phyloP scores from a whole-genome alignment of 2,888 invertebrate genomes.

The Bombylius major region DNA sequence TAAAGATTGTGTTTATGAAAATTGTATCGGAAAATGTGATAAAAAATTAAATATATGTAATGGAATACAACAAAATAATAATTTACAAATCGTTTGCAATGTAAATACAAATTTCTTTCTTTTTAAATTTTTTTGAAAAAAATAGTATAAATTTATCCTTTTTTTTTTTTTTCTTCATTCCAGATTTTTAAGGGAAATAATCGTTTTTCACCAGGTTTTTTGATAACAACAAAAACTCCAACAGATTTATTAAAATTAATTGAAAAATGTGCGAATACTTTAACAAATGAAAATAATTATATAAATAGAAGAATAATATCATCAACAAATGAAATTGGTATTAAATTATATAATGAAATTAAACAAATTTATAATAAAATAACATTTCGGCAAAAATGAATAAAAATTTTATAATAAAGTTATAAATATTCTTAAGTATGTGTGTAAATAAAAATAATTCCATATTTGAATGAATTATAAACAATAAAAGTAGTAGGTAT shows the following conservation, averaged over 20 bases:
- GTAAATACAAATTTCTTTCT: no score
- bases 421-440: no score
- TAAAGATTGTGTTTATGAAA: conserved; percentile 26
- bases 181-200: conserved; percentile 25
- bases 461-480: no score
- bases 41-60: conserved; percentile 22
- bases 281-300: conserved; percentile 21
- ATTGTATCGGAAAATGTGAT: conserved; percentile 30
- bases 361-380: conserved; percentile 26
- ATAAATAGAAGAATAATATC: conserved; percentile 23
- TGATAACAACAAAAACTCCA: conserved; percentile 26
- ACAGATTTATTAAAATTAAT: conserved; percentile 24
- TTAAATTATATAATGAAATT: conserved; percentile 30
- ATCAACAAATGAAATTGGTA: conserved; percentile 26
- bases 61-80: conserved; percentile 31
- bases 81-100: conserved; percentile 31
- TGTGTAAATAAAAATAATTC: no score
- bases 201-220: conserved; percentile 27
- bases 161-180: conserved; percentile 7
- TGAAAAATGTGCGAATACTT: conserved; percentile 28
- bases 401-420: no score
- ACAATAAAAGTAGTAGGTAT: no score
- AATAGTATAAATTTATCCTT: neutral
- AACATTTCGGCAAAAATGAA: conserved; percentile 16
- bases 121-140: no score